Evolutionary conservation across 37 sponge, comb jelly and placozoan species (phyloP).

Genomic region (Haliclona indistincta): DNA sequence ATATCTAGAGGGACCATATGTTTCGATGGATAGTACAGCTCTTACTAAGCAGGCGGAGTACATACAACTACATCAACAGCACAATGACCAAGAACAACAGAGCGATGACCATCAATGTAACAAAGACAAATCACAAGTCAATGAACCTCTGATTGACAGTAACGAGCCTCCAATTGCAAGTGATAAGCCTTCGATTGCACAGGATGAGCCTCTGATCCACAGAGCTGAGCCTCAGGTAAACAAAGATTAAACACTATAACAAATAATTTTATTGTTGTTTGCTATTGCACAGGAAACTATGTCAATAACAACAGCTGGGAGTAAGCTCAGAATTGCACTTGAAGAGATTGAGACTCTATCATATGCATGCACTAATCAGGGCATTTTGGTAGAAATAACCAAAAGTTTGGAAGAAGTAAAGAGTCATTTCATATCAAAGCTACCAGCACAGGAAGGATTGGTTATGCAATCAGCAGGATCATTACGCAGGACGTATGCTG

Average conservation of each 20-base stretch:
- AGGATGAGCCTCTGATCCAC: too few relatives aligned
- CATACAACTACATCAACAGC: too few relatives aligned
- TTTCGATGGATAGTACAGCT: background rate
- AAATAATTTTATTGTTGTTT: background rate
- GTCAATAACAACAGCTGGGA: conserved; percentile 5
- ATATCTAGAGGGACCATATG: conserved; percentile 7
- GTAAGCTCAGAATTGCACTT: conserved; percentile 1
- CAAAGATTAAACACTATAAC: background rate
- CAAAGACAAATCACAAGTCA: too few relatives aligned
- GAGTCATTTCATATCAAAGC: background rate
- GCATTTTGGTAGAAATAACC: background rate
- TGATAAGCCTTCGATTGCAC: too few relatives aligned
- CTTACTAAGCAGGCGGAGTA: background rate
- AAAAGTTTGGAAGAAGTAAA: background rate
- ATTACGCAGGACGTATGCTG: too few relatives aligned
- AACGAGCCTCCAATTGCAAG: too few relatives aligned
- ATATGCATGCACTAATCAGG: background rate
- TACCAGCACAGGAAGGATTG: conserved; percentile 15
- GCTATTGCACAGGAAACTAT: background rate
- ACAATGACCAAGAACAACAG: too few relatives aligned
- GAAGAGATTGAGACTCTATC: background rate
- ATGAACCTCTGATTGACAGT: too few relatives aligned
- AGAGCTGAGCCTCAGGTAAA: too few relatives aligned
- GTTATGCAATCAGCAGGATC: background rate
- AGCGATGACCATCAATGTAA: too few relatives aligned